Conservation (phyloP, 64 coral and sea anemone species). For the Acropora tenuis region DNA sequence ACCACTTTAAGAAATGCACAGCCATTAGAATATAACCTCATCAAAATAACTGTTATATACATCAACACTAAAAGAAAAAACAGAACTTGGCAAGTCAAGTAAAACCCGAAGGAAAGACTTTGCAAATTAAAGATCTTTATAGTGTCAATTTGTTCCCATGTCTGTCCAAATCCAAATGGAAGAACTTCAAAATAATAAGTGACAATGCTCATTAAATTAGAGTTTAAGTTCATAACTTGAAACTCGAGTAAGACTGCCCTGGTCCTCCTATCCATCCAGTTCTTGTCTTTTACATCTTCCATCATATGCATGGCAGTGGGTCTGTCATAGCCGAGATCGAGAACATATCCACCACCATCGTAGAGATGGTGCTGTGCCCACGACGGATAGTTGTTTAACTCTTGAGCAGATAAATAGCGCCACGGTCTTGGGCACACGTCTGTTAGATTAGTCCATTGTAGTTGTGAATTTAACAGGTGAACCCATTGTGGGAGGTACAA, state of each 20-base stretch:
- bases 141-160: constrained; percentile 19
- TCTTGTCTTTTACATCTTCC: constrained; percentile 26
- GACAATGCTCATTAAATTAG: constrained; percentile 33
- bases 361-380: constrained; percentile 29
- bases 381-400: constrained; percentile 22
- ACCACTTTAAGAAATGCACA: not conserved
- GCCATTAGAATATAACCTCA: not conserved
- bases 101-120: constrained; percentile 28
- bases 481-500: constrained; percentile 17
- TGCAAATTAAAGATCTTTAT: constrained; percentile 19
- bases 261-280: constrained; percentile 44
- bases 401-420: constrained; percentile 18
- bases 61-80: constrained; percentile 9
- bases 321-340: constrained; percentile 20
- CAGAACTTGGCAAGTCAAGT: constrained; percentile 30
- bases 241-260: constrained; percentile 37
- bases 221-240: constrained; percentile 38
- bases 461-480: constrained; percentile 20
- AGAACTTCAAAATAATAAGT: constrained; percentile 26
- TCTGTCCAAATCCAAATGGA: constrained; percentile 32
- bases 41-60: not conserved
- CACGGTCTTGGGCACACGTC: constrained; percentile 29
- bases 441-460: constrained; percentile 1
- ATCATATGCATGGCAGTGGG: constrained; percentile 29
- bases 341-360: constrained; percentile 38